Evolutionary conservation across 2,113 vertebrate genomes (phyloP), one percentile per base, ranked within the genome.

Genomic region (Callipepla californica): DNA sequence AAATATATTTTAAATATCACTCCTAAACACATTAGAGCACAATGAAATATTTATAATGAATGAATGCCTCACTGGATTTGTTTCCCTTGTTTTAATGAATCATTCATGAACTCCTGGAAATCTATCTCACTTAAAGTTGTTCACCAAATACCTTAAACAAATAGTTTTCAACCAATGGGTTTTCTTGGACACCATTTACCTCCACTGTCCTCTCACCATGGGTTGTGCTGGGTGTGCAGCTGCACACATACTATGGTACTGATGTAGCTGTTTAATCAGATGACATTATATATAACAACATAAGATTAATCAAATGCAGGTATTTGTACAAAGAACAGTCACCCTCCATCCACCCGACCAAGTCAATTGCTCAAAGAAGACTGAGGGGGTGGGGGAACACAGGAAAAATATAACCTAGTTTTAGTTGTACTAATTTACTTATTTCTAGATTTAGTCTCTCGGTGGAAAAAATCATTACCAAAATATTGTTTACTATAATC

Each of bases 11-110:
- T 59, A 77, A 85, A 77, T 85, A 55, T 23, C 3, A 34, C 7
- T 85, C 12, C 75, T 91, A 80, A 93, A 82, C 38, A 62, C 42
- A 61, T 70, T 76, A 59, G 32, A 85, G 59, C 57, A n/a, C 26
- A 69, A 48, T 87, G 21, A 89, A 90, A 93, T 94, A 94, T 80
- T 95, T 59, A 89, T 62, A 36, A 59, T 75, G 63, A 77, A 15
- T 42, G 42, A 95, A 65, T 62, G 19, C 55, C 76, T 85, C 16
- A 42, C 22, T 85, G 21, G n/a, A 93, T 89, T 83, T 45, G 66
- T 83, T 91, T 80, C 59, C 45, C 13, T 66, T 89, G 50, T 62
- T 90, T 88, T 85, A 85, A 88, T 75, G 51, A 85, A 76, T 67
- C 36, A 63, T 92, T 85, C 72, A 85, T 88, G 62, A 42, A 79